A percentile compares a stretch with the other conserved stretches of the same genome.
Conservation (phyloP, 35 echinoderm and acorn worm species). For the Apostichopus parvimensis region DNA sequence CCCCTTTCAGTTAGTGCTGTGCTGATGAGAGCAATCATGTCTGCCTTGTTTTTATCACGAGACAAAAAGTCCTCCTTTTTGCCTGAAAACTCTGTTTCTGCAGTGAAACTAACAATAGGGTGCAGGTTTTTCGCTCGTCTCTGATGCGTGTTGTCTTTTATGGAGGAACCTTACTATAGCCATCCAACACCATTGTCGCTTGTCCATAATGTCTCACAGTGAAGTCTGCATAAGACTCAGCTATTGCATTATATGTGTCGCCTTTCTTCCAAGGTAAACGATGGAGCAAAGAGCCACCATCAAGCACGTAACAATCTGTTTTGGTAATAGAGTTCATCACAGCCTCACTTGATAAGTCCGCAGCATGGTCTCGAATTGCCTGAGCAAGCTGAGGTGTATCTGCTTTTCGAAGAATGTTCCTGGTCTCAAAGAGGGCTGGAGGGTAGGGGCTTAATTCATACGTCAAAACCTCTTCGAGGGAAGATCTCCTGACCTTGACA, state of each 20-base stretch:
- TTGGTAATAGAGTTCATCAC: slow-evolving; percentile 23
- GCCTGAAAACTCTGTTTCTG: neutral
- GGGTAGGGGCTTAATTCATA: slow-evolving; percentile 60
- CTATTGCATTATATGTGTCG: slow-evolving; percentile 1
- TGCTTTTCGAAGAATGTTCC: slow-evolving; percentile 29
- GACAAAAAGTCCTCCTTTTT: slow-evolving; percentile 26
- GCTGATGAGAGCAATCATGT: neutral
- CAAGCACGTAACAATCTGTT: slow-evolving; percentile 36
- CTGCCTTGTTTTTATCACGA: slow-evolving; percentile 1
- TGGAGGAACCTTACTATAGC: slow-evolving; percentile 20
- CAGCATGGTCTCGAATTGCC: slow-evolving; percentile 8
- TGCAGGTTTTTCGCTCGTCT: slow-evolving; percentile 2
- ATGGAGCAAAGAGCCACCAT: slow-evolving; percentile 47
- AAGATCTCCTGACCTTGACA: slow-evolving; percentile 20
- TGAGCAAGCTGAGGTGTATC: slow-evolving; percentile 59
- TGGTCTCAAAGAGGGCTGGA: slow-evolving; percentile 44
- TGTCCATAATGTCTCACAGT: neutral
- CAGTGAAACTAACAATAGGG: slow-evolving; percentile 20
- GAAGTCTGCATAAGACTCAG: slow-evolving; percentile 37
- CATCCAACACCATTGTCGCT: slow-evolving; percentile 56
- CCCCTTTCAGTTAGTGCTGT: neutral
- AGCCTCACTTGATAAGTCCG: slow-evolving; percentile 24
- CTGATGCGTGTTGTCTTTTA: slow-evolving; percentile 40
- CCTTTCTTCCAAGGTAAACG: slow-evolving; percentile 47
- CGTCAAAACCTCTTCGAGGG: slow-evolving; percentile 44